Base-by-base conservation (phyloP, 2,888 invertebrate species). In the Micoletzkya japonica region DNA sequence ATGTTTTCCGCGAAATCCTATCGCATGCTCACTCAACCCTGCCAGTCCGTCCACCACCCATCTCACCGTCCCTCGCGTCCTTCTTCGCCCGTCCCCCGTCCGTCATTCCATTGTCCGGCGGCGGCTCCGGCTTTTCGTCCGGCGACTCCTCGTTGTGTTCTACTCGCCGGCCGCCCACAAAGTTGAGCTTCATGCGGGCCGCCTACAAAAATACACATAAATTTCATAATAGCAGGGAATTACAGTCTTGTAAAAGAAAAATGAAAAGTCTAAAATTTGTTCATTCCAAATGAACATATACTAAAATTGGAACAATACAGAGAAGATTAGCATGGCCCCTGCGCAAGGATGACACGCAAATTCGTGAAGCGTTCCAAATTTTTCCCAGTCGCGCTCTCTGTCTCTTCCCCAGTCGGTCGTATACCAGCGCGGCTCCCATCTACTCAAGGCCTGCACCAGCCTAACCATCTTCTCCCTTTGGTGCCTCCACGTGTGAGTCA, bases 271-370 rank as follows among this genome's bases (percentile, higher is more conserved):
- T 24, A 24, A 56, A 26, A n/a, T 56, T 56, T 73, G 76, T 75
- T 75, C 75, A 75, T 75, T 77, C 77, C 77, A 77, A 77, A 77
- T 78, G 75, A 75, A 81, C 82, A 85, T 81, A 81, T 83, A 82
- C 91, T 91, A 91, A 91, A 91, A 91, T 91, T 91, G 91, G 91
- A 91, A 91, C 91, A 91, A 91, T 91, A 92, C 91, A 91, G 91
- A 92, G 91, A 91, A 92, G 91, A 91, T 91, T 91, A 92, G 91
- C 91, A 91, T 91, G 91, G 91, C 91, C 91, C 91, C 91, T 92
- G 91, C 91, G 91, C 91, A 91, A 91, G 91, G 91, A 91, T 91
- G 91, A 91, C 91, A 91, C 91, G 91, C 91, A 91, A 91, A 92
- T 91, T 91, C 91, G 91, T 91, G 91, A 91, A 91, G 91, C 91